Percentiles rank a stretch among this genome's conserved stretches.
These are phyloP conservation scores for Laticauda colubrina DNA, from an alignment of 2,113 vertebrate species.

Conservation along the genomic window DNA sequence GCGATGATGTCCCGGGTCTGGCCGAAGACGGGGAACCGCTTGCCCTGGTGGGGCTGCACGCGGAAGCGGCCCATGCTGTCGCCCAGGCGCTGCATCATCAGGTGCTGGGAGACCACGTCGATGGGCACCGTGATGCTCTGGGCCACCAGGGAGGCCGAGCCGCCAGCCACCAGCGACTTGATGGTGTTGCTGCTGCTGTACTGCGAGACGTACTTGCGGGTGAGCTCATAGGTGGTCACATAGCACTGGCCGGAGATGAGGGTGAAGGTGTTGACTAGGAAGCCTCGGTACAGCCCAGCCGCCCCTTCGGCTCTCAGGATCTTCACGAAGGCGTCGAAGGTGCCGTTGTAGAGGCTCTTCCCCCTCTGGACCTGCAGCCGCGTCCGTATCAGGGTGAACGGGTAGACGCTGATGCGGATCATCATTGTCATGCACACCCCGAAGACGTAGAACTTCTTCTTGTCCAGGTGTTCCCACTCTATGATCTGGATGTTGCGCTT, in stretches of 20 bases:
- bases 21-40: slow-evolving; percentile 76
- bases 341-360: slow-evolving; percentile 87
- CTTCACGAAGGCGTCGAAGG: slow-evolving; percentile 89
- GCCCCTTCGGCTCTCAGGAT: slow-evolving; percentile 85
- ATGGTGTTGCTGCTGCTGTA: slow-evolving; percentile 87
- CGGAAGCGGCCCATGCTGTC: slow-evolving; percentile 86
- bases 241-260: slow-evolving; percentile 93
- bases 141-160: slow-evolving; percentile 89
- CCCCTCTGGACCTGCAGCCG: slow-evolving; percentile 93
- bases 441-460: slow-evolving; percentile 93
- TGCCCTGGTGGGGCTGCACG: slow-evolving; percentile 60
- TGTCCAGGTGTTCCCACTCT: slow-evolving; percentile 98
- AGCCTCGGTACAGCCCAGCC: slow-evolving; percentile 87
- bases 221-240: slow-evolving; percentile 93
- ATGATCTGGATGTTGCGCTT: slow-evolving; percentile 92
- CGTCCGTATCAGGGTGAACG: slow-evolving; percentile 90
- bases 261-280: slow-evolving; percentile 93
- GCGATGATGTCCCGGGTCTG: slow-evolving; percentile 87
- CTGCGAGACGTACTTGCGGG: slow-evolving; percentile 82
- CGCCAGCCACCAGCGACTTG: slow-evolving; percentile 90
- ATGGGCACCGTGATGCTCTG: slow-evolving; percentile 98
- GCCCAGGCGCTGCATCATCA: slow-evolving; percentile 93
- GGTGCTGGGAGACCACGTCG: slow-evolving; percentile 91
- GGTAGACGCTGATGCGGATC: slow-evolving; percentile 91
- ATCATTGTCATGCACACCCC: slow-evolving; percentile 93